A percentile compares a stretch with the other conserved stretches of the same genome.
Conservation (phyloP, 2,113 vertebrate genomes). For the Tamias sibiricus region DNA sequence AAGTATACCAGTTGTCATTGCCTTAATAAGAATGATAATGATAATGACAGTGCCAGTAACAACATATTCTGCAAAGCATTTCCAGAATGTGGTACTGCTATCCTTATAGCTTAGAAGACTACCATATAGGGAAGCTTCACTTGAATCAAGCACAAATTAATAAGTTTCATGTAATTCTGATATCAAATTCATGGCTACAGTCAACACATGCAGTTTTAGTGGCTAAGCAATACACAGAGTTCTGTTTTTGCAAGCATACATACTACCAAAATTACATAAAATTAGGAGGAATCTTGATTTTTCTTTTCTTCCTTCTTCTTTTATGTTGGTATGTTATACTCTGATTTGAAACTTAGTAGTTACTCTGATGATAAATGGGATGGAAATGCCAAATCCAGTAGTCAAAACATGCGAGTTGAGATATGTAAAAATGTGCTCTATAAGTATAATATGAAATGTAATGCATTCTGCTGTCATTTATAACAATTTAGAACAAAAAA, state of each 20-base stretch:
- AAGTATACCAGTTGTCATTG: neutral
- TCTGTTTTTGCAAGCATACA: neutral
- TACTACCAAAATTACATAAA: neutral
- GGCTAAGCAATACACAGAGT: neutral
- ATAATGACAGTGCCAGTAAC: too few relatives aligned
- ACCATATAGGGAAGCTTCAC: neutral
- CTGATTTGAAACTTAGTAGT: neutral
- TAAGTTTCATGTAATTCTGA: neutral
- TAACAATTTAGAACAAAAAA: too few relatives aligned
- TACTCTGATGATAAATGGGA: neutral
- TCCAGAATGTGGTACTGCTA: neutral
- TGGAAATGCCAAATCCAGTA: neutral
- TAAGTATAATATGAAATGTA: too few relatives aligned
- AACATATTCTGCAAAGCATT: neutral
- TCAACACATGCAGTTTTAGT: neutral
- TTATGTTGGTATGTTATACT: neutral
- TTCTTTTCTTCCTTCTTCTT: neutral
- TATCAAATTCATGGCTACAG: neutral
- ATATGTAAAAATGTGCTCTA: too few relatives aligned
- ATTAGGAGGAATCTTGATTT: neutral
- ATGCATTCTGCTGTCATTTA: too few relatives aligned
- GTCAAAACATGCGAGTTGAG: neutral
- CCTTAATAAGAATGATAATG: neutral
- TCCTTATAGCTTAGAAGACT: neutral
- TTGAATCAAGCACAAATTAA: neutral